phyloP scores from a whole-genome alignment of 2,888 invertebrate genomes.

The Oxyteleia sp. region DNA sequence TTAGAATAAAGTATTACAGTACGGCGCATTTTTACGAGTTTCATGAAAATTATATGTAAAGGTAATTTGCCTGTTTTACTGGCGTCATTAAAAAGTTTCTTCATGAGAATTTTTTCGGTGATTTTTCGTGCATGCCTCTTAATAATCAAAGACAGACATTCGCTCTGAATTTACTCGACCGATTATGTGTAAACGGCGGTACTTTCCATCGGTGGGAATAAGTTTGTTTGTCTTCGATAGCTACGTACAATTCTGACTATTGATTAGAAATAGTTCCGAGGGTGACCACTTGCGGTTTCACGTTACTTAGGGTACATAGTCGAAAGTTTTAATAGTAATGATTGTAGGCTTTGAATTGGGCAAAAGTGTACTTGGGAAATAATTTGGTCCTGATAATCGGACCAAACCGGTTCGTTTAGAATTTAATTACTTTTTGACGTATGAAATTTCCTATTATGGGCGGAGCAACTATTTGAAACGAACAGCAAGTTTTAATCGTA shows the following conservation, averaged over 20 bases:
- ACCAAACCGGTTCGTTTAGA: constrained; percentile 16
- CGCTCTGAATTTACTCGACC: too few relatives aligned
- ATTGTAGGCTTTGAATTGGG: constrained; percentile 17
- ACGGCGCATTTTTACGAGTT: too few relatives aligned
- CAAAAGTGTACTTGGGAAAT: constrained; percentile 23
- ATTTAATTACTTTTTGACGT: constrained; percentile 21
- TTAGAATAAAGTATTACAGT: too few relatives aligned
- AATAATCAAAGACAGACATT: too few relatives aligned
- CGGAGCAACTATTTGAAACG: background rate
- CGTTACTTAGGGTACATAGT: constrained; percentile 36
- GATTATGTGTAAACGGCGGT: too few relatives aligned
- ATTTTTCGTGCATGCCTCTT: too few relatives aligned
- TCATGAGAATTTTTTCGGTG: too few relatives aligned
- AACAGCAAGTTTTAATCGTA: too few relatives aligned
- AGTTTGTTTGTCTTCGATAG: constrained; percentile 40
- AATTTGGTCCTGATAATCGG: constrained; percentile 17
- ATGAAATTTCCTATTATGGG: constrained; percentile 11
- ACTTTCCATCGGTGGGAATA: background rate
- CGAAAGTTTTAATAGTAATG: constrained; percentile 40
- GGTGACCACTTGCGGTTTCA: constrained; percentile 20
- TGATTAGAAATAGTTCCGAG: constrained; percentile 51
- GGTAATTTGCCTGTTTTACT: too few relatives aligned
- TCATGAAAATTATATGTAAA: too few relatives aligned
- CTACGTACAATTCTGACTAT: constrained; percentile 28
- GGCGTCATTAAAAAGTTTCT: too few relatives aligned